Evolutionary conservation across 2,888 invertebrate genomes (phyloP).

Genomic region (Pseudococcus viburni): DNA sequence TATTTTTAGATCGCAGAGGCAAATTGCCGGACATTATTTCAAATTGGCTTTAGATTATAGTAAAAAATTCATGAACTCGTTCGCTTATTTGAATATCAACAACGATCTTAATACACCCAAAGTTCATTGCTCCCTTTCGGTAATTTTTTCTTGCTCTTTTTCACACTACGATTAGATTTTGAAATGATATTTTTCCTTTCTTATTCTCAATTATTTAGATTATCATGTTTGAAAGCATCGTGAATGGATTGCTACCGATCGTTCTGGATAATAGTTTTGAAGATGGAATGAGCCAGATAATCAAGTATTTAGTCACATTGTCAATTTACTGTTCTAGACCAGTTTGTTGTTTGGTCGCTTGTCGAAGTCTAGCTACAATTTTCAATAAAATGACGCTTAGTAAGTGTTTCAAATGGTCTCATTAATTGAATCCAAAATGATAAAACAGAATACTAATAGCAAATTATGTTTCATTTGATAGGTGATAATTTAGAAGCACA

Average conservation of each 20-base stretch:
- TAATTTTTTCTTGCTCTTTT: neutral
- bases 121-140: constrained; percentile 53
- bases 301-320: constrained; percentile 47
- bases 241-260: constrained; percentile 31
- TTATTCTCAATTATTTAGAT: constrained; percentile 32
- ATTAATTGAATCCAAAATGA: too few species aligned
- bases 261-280: constrained; percentile 8
- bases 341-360: constrained; percentile 46
- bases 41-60: constrained; percentile 45
- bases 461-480: neutral
- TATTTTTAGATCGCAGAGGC: constrained; percentile 27
- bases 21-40: constrained; percentile 10
- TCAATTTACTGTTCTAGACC: constrained; percentile 59
- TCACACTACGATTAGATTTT: neutral
- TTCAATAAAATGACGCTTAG: constrained; percentile 33
- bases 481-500: neutral
- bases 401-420: neutral
- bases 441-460: too few species aligned
- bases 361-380: constrained; percentile 53
- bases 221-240: constrained; percentile 56
- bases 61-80: constrained; percentile 60
- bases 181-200: neutral
- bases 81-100: constrained; percentile 12
- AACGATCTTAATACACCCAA: constrained; percentile 11
- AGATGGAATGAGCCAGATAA: constrained; percentile 26